Evolutionary conservation across 2,797 vertebrate genomes (phyloP), one percentile per base, ranked within the genome.

Genomic region (Geotrypetes seraphini): DNA sequence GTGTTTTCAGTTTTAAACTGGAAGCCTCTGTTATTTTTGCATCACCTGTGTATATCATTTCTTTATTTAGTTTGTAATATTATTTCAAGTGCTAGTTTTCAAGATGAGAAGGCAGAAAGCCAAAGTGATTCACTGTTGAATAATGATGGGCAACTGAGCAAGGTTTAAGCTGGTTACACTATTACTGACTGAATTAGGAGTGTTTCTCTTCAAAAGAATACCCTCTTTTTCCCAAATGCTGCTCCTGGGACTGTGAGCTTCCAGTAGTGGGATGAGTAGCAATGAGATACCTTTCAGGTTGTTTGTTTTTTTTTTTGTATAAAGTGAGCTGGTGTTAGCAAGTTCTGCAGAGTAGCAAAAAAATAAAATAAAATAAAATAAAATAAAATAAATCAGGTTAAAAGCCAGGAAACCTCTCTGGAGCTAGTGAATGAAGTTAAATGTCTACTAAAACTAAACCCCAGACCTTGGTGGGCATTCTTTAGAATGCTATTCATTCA

Each of bases 251-350:
- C 12, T 43, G 24, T 17, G 33, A 35, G 41, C 25, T 31, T 31
- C n/a, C 31, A 24, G 29, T 22, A 25, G 28, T 12, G 33, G 42
- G 23, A 38, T 31, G 19, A 28, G 25, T 14, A 40, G 26, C 26
- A 39, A 9, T 32, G 20, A 43, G 51, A 32, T 30, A 31, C 9
- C 41, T 29, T 47, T 47, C 23, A 41, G 33, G n/a, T n/a, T n/a
- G n/a, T n/a, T n/a, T n/a, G n/a, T n/a, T n/a, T n/a, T 39, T 45
- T 36, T 45, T 36, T 45, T 24, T 32, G 20, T 48, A 47, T 31
- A 42, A 51, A 36, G 13, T 32, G 37, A 28, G 48, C 33, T 41
- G 12, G 32, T 40, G 32, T 33, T 39, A 48, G 30, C 25, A 22
- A 34, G 23, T 16, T 50, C 31, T 21, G 40, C 17, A 31, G 34